Percentiles rank a stretch among this genome's conserved stretches.
Evolutionary conservation across 2,888 invertebrate species (phyloP).

Genomic region (Spicauda simplicius): DNA sequence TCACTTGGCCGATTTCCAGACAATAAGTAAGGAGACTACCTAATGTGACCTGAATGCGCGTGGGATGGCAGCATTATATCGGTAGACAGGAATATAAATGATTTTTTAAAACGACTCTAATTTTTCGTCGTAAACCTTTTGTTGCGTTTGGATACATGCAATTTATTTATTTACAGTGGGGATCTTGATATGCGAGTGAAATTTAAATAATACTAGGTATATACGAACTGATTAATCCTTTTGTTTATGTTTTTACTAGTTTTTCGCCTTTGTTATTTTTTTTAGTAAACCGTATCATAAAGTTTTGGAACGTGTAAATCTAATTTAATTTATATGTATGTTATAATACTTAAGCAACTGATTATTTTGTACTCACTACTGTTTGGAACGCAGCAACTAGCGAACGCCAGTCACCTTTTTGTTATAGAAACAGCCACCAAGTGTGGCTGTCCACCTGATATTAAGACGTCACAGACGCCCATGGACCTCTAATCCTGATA

Average conservation of each 20-base stretch:
- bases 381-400: no score
- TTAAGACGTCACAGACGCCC: no score
- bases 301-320: no score
- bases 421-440: no score
- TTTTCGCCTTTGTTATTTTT: no score
- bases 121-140: slow-evolving; percentile 1
- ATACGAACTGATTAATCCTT: background rate
- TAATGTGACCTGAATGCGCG: slow-evolving; percentile 22
- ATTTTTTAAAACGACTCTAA: slow-evolving; percentile 19
- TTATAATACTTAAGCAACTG: no score
- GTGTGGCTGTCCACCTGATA: no score
- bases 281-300: no score
- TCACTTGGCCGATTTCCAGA: background rate
- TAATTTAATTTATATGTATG: no score
- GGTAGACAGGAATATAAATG: slow-evolving; percentile 26
- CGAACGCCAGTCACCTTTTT: no score
- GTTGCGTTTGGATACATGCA: background rate
- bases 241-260: background rate
- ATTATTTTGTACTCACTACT: no score
- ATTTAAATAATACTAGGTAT: background rate
- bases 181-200: background rate
- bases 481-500: no score
- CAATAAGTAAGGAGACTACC: slow-evolving; percentile 9
- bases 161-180: background rate
- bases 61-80: slow-evolving; percentile 23